Conservation (phyloP, 2,113 vertebrate species). For the Aegotheles bennettii region DNA sequence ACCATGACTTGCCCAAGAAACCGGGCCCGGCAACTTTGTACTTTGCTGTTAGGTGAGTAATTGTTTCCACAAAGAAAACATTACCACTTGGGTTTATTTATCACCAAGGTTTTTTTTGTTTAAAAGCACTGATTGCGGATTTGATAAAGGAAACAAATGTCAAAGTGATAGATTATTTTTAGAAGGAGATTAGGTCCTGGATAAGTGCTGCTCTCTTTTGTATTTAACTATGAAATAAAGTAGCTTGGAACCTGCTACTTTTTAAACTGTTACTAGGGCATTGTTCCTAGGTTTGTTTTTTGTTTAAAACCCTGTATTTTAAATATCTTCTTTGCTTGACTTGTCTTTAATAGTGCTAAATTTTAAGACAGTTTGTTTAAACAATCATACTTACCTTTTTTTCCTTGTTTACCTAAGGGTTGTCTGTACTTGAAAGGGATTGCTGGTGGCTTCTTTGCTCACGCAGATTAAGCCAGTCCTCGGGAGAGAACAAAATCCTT, state of each 20-base stretch:
- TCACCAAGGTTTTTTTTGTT: not conserved
- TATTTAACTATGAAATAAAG: not conserved
- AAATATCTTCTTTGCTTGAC: not conserved
- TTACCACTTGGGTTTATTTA: not conserved
- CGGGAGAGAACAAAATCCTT: conserved; percentile 13
- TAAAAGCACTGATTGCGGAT: not conserved
- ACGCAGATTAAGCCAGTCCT: not conserved
- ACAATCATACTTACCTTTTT: not conserved
- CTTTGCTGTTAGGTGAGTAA: conserved; percentile 89
- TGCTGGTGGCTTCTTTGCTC: conserved; percentile 12
- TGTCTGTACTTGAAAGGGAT: conserved; percentile 3
- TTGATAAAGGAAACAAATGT: conserved; percentile 43
- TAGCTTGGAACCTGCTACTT: not conserved
- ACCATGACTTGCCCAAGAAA: conserved; percentile 92
- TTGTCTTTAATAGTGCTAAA: not conserved
- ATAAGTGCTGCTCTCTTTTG: not conserved
- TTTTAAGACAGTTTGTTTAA: not conserved
- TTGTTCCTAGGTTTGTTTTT: not conserved
- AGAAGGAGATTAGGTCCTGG: not conserved
- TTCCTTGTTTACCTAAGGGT: not conserved
- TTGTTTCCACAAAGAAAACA: conserved; percentile 7
- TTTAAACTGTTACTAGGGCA: not conserved
- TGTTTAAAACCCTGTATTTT: not conserved
- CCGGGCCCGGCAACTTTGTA: conserved; percentile 80
- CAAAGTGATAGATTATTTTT: not conserved